Conservation (phyloP, 2,113 vertebrate species). For the Alexandromys fortis region DNA sequence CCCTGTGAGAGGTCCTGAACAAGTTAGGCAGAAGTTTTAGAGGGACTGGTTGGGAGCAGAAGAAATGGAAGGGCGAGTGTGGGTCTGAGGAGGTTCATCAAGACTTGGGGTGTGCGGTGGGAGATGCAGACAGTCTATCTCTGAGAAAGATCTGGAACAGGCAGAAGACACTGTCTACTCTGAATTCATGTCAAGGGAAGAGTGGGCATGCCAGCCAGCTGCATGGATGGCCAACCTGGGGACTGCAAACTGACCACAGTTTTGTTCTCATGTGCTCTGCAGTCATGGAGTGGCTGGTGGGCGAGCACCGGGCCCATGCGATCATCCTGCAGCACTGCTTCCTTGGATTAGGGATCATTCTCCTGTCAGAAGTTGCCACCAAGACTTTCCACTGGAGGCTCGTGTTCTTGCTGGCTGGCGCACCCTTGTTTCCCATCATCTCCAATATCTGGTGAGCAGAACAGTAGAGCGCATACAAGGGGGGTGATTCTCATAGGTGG, state of each 20-base stretch:
- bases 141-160: neutral
- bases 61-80: neutral
- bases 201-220: neutral
- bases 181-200: neutral
- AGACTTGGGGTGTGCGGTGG: accelerated
- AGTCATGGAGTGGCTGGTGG: conserved; percentile 93
- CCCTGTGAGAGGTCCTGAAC: accelerated
- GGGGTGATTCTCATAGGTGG: neutral
- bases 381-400: conserved; percentile 89
- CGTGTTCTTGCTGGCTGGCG: conserved; percentile 88
- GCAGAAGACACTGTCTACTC: neutral
- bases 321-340: conserved; percentile 86
- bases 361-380: conserved; percentile 87
- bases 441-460: conserved; percentile 86
- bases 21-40: neutral
- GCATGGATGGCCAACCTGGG: neutral
- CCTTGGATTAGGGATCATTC: conserved; percentile 85
- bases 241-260: neutral
- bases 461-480: accelerated
- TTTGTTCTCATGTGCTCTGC: neutral
- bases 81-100: neutral
- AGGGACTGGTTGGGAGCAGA: neutral
- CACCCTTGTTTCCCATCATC: conserved; percentile 81
- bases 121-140: neutral
- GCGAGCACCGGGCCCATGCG: conserved; percentile 86